Percentiles rank a stretch among this genome's conserved stretches.
Conservation (phyloP, 1,140 invertebrate species). For the Colletes gigas region DNA sequence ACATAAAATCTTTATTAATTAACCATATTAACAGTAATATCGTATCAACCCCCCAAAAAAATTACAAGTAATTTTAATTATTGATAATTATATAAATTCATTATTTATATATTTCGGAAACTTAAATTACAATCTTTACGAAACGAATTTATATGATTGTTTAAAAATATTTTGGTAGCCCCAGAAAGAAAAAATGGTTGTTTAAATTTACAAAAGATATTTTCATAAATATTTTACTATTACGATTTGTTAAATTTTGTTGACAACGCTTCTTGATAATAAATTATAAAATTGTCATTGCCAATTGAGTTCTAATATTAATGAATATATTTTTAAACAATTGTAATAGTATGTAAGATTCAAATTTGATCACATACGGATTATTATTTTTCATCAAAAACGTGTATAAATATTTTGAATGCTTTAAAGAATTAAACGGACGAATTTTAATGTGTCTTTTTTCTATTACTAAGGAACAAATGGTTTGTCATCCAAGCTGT, state of each 20-base stretch:
- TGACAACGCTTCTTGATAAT: neutral
- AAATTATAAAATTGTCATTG: constrained; percentile 14
- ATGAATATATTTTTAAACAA: constrained; percentile 16
- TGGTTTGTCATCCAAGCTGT: constrained; percentile 25
- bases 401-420: neutral
- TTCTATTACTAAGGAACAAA: neutral
- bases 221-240: neutral
- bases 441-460: constrained; percentile 3
- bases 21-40: constrained; percentile 25
- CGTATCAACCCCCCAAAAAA: constrained; percentile 25
- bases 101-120: neutral
- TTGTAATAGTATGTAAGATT: neutral
- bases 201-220: constrained; percentile 4
- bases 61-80: constrained; percentile 13
- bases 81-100: constrained; percentile 3
- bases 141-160: neutral
- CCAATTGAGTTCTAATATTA: too few relatives aligned
- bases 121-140: constrained; percentile 1
- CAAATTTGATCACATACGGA: neutral
- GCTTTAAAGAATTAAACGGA: neutral
- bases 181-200: neutral
- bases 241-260: constrained; percentile 9
- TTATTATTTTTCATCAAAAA: neutral
- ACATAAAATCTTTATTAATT: constrained; percentile 38
- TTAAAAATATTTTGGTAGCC: constrained; percentile 1